Conservation (phyloP, 2,888 invertebrate genomes). For the Torymus aiolomorphi region DNA sequence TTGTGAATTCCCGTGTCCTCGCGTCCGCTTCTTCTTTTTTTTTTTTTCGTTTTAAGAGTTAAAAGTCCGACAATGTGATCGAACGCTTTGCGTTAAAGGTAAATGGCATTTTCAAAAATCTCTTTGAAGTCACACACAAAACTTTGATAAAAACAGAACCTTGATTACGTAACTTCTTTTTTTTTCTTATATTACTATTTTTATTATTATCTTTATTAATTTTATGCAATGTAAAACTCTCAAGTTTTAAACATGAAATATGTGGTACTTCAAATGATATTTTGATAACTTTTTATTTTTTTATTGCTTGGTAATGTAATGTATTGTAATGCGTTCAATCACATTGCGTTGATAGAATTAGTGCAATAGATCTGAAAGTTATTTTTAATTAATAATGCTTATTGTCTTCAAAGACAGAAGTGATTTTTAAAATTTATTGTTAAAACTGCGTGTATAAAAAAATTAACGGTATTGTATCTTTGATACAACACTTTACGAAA, state of each 20-base stretch:
- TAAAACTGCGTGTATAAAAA: conserved; percentile 27
- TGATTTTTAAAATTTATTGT: conserved; percentile 16
- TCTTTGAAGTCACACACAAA: conserved; percentile 25
- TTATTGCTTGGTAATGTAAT: conserved; percentile 42
- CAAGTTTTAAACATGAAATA: neutral
- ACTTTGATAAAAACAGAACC: neutral
- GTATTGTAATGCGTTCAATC: conserved; percentile 22
- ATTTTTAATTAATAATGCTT: conserved; percentile 28
- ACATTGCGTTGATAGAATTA: conserved; percentile 7
- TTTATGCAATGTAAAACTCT: conserved; percentile 30
- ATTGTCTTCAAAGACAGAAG: conserved; percentile 40
- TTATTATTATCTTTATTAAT: conserved; percentile 2
- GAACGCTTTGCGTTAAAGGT: conserved; percentile 25
- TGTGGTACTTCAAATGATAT: conserved; percentile 25
- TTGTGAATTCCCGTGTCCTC: conserved; percentile 71
- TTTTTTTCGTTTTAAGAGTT: conserved; percentile 15
- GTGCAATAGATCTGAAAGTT: conserved; percentile 5
- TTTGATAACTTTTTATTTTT: conserved; percentile 20
- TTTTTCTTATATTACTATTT: conserved; percentile 19
- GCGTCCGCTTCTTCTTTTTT: conserved; percentile 51
- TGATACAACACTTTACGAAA: neutral
- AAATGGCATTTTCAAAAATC: conserved; percentile 34
- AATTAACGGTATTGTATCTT: conserved; percentile 22
- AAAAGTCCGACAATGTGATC: neutral
- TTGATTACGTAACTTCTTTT: conserved; percentile 37